These are phyloP conservation scores for Agriopis aurantiaria DNA, from an alignment of 2,888 invertebrate species.

Conservation along the genomic window DNA sequence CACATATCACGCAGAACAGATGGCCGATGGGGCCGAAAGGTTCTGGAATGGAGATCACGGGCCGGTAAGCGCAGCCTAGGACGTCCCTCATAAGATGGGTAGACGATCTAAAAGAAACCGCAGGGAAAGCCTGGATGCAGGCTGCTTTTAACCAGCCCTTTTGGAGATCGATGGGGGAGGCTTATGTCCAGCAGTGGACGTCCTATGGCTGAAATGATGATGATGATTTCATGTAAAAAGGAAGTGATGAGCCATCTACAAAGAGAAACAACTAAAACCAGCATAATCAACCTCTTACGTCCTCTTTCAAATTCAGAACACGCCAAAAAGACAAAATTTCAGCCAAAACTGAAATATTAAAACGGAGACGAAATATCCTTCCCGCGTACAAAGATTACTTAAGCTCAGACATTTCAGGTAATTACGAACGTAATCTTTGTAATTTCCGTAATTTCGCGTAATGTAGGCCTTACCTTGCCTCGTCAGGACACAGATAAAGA, in stretches of 20 bases:
- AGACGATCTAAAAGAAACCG: no score
- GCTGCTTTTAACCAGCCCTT: no score
- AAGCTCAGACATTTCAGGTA: conserved; percentile 27
- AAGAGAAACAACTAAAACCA: not conserved
- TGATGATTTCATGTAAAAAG: not conserved
- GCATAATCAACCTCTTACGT: conserved; percentile 7
- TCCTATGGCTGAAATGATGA: not conserved
- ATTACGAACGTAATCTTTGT: conserved; percentile 33
- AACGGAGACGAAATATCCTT: conserved; percentile 26
- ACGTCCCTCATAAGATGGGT: no score
- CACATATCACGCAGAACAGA: no score
- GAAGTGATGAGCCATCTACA: not conserved
- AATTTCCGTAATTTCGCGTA: conserved; percentile 32
- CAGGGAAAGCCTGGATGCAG: no score
- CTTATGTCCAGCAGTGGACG: not conserved
- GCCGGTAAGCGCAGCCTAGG: no score
- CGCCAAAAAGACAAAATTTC: conserved; percentile 24
- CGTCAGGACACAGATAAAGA: conserved; percentile 4
- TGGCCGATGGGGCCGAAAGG: no score
- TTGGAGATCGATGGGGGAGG: no score
- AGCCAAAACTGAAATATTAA: conserved; percentile 30
- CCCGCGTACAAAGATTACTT: conserved; percentile 29
- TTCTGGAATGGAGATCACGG: no score
- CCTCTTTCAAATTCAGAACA: conserved; percentile 23
- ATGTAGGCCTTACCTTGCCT: conserved; percentile 27